Conservation (phyloP, 2,888 invertebrate genomes). For the Acleris sparsana region DNA sequence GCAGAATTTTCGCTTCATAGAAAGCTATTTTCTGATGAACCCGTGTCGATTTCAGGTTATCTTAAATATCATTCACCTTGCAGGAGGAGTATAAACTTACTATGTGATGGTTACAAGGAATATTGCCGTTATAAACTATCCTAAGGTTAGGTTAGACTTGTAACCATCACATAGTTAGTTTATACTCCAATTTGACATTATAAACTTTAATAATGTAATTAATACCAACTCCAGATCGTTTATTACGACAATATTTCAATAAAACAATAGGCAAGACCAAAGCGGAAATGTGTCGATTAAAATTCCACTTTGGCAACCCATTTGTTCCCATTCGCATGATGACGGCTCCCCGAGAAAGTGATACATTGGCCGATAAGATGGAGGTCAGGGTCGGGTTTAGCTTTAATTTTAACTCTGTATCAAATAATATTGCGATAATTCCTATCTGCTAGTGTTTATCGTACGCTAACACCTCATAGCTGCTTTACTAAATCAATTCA, state of each 20-base stretch:
- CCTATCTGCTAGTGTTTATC: conserved; percentile 5
- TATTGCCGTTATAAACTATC: too few relatives aligned
- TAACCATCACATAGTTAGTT: too few relatives aligned
- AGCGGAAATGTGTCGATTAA: conserved; percentile 24
- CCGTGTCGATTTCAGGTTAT: too few relatives aligned
- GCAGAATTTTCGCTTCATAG: too few relatives aligned
- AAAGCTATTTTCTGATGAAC: too few relatives aligned
- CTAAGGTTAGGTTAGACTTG: too few relatives aligned
- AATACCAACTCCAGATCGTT: background rate
- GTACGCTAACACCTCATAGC: conserved; percentile 24
- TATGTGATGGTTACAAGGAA: too few relatives aligned
- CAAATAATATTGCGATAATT: background rate
- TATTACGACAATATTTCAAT: conserved; percentile 22
- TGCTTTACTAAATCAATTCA: conserved; percentile 18
- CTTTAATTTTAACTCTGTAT: background rate
- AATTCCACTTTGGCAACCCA: conserved; percentile 23
- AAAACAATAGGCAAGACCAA: conserved; percentile 7
- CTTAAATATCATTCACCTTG: too few relatives aligned
- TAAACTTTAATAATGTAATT: too few relatives aligned
- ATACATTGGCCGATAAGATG: conserved; percentile 11
- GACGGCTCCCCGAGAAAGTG: conserved; percentile 13
- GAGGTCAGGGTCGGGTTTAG: background rate
- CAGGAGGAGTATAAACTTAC: too few relatives aligned
- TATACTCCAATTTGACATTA: too few relatives aligned
- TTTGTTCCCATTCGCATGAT: conserved; percentile 15